Evolutionary conservation across 2,888 invertebrate species (phyloP).

Genomic region (Elegia similella): DNA sequence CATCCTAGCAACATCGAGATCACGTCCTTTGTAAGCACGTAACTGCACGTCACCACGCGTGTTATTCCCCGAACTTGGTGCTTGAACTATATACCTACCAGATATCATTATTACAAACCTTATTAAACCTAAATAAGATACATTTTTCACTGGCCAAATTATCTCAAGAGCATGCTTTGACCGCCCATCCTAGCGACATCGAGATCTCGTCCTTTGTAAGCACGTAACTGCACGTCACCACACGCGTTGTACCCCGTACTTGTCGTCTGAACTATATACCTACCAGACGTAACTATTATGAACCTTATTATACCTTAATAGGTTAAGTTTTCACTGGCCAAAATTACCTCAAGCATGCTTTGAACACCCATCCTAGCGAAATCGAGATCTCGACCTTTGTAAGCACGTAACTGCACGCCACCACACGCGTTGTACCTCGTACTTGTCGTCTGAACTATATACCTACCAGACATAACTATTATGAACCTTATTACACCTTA

Average conservation of each 20-base stretch:
- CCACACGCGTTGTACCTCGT: conserved; percentile 95
- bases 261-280: conserved; percentile 89
- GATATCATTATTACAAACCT: too few species aligned
- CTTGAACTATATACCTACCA: conserved; percentile 91
- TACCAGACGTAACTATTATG: too few species aligned
- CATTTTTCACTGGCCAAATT: conserved; percentile 12
- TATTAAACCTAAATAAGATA: too few species aligned
- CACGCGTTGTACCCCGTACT: conserved; percentile 95
- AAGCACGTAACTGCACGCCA: conserved; percentile 86
- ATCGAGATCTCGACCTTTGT: conserved; percentile 88
- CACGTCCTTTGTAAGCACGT: conserved; percentile 85
- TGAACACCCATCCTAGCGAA: conserved; percentile 88
- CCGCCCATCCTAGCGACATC: conserved; percentile 89
- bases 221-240: conserved; percentile 89
- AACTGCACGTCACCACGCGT: conserved; percentile 91
- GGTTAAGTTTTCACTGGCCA: too few species aligned
- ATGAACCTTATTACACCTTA: background rate
- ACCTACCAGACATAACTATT: conserved; percentile 87
- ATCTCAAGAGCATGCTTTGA: conserved; percentile 92
- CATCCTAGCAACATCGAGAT: conserved; percentile 86
- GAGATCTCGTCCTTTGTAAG: conserved; percentile 86
- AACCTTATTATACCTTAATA: too few species aligned
- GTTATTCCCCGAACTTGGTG: conserved; percentile 96
- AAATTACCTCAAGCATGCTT: conserved; percentile 89
- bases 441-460: conserved; percentile 94